A percentile compares a stretch with the other conserved stretches of the same genome.
Conservation (phyloP, 2,113 vertebrate species). For the Hyla sarda region DNA sequence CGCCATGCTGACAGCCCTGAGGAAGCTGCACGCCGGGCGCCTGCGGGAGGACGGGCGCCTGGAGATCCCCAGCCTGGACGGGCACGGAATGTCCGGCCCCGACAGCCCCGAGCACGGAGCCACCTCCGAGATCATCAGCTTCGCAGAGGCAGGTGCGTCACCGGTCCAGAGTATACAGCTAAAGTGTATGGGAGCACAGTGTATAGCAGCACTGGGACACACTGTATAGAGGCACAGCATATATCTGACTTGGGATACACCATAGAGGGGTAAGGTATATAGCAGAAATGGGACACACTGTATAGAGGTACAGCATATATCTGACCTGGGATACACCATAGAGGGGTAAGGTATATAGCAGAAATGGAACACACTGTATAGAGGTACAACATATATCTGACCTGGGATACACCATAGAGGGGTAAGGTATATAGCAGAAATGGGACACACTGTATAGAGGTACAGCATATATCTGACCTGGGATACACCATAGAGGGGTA, state of each 20-base stretch:
- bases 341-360: not conserved
- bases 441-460: not conserved
- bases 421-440: not conserved
- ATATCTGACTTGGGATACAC: not conserved
- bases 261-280: not conserved
- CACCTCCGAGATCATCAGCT: constrained; percentile 94
- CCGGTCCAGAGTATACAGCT: not conserved
- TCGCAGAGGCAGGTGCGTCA: constrained; percentile 91
- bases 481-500: not conserved
- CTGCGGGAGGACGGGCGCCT: constrained; percentile 91
- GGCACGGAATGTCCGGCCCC: constrained; percentile 83
- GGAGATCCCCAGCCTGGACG: constrained; percentile 93
- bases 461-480: not conserved
- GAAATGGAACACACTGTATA: not conserved
- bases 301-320: not conserved
- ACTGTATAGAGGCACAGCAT: not conserved
- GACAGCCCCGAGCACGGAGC: constrained; percentile 77
- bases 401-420: not conserved
- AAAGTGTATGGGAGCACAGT: not conserved
- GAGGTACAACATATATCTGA: not conserved
- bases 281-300: not conserved
- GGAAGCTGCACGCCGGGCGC: constrained; percentile 94
- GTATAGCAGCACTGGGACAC: too few species aligned
- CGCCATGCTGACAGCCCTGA: constrained; percentile 93
- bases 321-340: too few species aligned